These are phyloP conservation scores for Scelioninae gen. 2 DNA, from an alignment of 2,888 invertebrate species.

Conservation along the genomic window DNA sequence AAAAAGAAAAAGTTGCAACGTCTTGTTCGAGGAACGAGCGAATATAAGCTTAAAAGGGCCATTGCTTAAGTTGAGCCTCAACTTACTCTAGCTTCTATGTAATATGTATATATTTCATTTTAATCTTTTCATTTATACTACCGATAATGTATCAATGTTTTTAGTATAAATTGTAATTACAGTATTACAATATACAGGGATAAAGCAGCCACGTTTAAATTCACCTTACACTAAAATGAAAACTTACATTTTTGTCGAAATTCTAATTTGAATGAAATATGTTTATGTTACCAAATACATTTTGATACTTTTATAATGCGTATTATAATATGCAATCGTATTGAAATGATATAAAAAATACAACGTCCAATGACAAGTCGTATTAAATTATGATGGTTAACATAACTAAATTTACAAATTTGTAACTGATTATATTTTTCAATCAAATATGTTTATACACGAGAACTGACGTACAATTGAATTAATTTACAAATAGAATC, in stretches of 20 bases:
- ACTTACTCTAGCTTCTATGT: conserved; percentile 71
- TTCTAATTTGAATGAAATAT: neutral
- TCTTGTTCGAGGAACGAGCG: conserved; percentile 44
- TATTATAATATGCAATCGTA: conserved; percentile 1
- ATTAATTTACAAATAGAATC: conserved; percentile 2
- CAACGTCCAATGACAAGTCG: neutral
- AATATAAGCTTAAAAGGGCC: conserved; percentile 57
- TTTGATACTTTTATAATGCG: neutral
- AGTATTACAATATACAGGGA: conserved; percentile 72
- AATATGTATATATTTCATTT: conserved; percentile 54
- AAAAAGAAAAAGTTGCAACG: too few relatives aligned
- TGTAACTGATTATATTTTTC: too few relatives aligned
- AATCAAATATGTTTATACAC: too few relatives aligned
- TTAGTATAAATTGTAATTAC: conserved; percentile 74
- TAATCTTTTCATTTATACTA: conserved; percentile 65
- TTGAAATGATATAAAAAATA: neutral
- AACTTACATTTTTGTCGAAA: conserved; percentile 21
- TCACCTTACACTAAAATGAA: conserved; percentile 40
- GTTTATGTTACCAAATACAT: neutral
- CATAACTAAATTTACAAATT: too few relatives aligned
- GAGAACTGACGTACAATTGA: conserved; percentile 10
- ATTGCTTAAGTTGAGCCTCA: conserved; percentile 72
- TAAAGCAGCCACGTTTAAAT: conserved; percentile 53
- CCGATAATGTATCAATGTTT: conserved; percentile 70
- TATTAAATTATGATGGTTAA: too few relatives aligned